A percentile compares a stretch with the other conserved stretches of the same genome.
These are phyloP conservation scores for Sesia apiformis DNA, from an alignment of 2,888 invertebrate genomes.

Conservation along the genomic window DNA sequence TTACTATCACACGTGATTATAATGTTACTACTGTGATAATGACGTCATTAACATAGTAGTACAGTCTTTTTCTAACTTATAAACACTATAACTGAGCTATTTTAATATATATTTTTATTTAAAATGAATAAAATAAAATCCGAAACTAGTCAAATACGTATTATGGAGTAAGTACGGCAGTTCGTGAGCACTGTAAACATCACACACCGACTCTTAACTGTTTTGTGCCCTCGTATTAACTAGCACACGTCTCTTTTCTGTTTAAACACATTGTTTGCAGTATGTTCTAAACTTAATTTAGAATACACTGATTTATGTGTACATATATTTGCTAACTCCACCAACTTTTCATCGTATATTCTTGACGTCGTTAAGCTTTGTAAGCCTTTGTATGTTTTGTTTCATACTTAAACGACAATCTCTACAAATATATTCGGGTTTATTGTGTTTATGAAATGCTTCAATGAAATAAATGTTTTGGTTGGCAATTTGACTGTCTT, in stretches of 20 bases:
- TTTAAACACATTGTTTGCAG: background rate
- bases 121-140: too few species aligned
- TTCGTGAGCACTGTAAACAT: background rate
- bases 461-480: background rate
- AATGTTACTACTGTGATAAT: too few species aligned
- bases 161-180: too few species aligned
- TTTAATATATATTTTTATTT: too few species aligned
- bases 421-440: too few species aligned
- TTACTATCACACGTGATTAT: too few species aligned
- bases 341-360: background rate
- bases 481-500: constrained; percentile 9
- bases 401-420: background rate
- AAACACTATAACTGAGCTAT: too few species aligned
- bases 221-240: background rate
- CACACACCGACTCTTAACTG: background rate
- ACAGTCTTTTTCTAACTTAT: too few species aligned
- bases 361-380: background rate
- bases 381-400: background rate
- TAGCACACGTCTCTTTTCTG: background rate
- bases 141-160: too few species aligned
- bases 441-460: too few species aligned
- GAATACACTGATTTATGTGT: background rate
- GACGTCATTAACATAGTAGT: too few species aligned
- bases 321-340: background rate
- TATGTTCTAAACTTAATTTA: background rate